phyloP scores from a whole-genome alignment of 2,797 vertebrate species.

The Tolypeutes matacus region DNA sequence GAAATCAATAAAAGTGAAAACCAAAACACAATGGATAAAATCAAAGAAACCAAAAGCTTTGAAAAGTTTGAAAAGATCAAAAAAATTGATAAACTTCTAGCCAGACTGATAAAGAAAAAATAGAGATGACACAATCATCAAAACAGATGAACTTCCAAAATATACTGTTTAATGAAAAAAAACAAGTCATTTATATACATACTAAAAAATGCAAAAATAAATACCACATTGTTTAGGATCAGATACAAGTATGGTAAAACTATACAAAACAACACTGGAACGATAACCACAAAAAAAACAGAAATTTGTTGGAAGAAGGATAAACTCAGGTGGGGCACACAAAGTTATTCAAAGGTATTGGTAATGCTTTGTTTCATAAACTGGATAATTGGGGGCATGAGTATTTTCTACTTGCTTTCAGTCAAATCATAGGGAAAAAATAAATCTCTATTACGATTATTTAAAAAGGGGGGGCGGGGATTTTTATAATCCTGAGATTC shows the following conservation, averaged over 20 bases:
- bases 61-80: constrained; percentile 45
- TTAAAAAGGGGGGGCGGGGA: constrained; percentile 22
- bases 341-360: background rate
- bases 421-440: background rate
- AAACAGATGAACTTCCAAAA: constrained; percentile 7
- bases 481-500: constrained; percentile 31
- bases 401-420: constrained; percentile 6
- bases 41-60: constrained; percentile 10
- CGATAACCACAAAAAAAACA: constrained; percentile 32
- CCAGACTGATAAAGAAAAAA: constrained; percentile 58
- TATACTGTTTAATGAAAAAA: background rate
- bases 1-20: constrained; percentile 45
- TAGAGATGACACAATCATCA: constrained; percentile 51
- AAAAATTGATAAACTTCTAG: constrained; percentile 59
- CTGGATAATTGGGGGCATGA: background rate
- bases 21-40: background rate
- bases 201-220: constrained; percentile 27
- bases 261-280: background rate
- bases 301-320: background rate
- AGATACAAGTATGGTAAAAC: constrained; percentile 12
- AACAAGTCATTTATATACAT: background rate
- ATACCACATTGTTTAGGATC: background rate
- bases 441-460: background rate
- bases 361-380: background rate
- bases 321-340: background rate